Percentiles rank a stretch among this genome's conserved stretches.
These are phyloP conservation scores for Cyrtonyx montezumae DNA, from an alignment of 2,113 vertebrate genomes.

Conservation along the genomic window DNA sequence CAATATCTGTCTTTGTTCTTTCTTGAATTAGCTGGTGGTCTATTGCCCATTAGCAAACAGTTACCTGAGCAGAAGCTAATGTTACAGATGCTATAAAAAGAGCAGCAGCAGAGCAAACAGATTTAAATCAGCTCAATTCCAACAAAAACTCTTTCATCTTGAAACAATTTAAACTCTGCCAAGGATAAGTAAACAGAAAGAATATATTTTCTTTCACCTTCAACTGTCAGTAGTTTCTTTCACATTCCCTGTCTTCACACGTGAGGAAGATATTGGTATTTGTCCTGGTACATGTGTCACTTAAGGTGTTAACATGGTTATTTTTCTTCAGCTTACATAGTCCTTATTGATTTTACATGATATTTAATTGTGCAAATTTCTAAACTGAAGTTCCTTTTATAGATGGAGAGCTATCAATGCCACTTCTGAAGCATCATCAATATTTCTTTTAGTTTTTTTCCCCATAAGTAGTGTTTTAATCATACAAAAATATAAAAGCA, in stretches of 20 bases:
- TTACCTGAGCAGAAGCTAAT: conserved; percentile 29
- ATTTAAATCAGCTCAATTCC: conserved; percentile 42
- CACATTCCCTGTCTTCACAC: neutral
- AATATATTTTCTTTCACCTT: conserved; percentile 41
- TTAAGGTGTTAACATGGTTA: neutral
- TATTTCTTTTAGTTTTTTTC: neutral
- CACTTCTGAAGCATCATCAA: neutral
- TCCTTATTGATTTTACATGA: neutral
- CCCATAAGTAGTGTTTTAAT: neutral
- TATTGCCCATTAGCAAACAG: conserved; percentile 39
- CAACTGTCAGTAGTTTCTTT: neutral
- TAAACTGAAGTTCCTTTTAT: neutral
- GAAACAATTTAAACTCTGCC: conserved; percentile 48
- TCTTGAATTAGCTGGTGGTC: conserved; percentile 29
- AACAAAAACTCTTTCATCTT: conserved; percentile 37
- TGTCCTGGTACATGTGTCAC: neutral
- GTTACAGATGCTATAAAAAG: conserved; percentile 37
- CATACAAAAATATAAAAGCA: neutral
- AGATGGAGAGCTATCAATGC: neutral
- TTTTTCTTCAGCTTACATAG: neutral
- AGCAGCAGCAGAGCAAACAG: conserved; percentile 14
- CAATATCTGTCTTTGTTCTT: conserved; percentile 26
- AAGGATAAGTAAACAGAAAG: conserved; percentile 43
- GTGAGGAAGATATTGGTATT: neutral
- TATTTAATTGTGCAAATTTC: neutral